These are phyloP conservation scores for Miniopterus natalensis DNA, from an alignment of 2,113 vertebrate genomes.

Conservation along the genomic window DNA sequence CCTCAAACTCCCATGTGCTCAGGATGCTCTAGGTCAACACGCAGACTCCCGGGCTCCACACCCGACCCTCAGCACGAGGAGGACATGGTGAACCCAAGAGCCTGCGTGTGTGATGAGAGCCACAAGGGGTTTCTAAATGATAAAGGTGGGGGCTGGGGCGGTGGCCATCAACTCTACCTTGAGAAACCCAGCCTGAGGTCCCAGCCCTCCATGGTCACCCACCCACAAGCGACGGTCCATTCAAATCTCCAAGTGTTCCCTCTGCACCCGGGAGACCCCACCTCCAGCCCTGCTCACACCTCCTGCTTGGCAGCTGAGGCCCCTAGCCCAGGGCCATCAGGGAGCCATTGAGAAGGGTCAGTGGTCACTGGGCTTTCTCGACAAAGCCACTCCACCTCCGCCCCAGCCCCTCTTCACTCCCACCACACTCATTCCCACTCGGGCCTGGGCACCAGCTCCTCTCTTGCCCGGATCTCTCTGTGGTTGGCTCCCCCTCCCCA, in stretches of 20 bases:
- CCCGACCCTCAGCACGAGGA: neutral
- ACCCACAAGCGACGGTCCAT: neutral
- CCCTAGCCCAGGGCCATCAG: neutral
- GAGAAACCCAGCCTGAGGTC: too few relatives aligned
- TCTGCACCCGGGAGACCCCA: too few relatives aligned
- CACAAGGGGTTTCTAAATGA: neutral
- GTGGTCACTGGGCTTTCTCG: neutral
- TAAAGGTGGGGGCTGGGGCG: too few relatives aligned
- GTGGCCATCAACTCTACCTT: too few relatives aligned
- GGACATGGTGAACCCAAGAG: neutral
- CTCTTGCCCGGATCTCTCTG: neutral
- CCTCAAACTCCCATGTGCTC: neutral
- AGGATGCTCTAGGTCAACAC: neutral
- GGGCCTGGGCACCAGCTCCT: neutral
- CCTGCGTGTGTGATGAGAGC: accelerated
- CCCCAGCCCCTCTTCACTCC: neutral
- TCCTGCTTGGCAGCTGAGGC: neutral
- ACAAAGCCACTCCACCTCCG: neutral
- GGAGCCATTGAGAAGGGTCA: neutral
- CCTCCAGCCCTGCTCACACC: accelerated
- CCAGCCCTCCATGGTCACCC: too few relatives aligned
- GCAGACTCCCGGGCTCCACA: too few relatives aligned
- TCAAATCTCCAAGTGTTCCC: neutral
- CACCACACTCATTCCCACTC: neutral
- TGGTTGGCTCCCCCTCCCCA: too few relatives aligned